Evolutionary conservation across 2,888 invertebrate species (phyloP), one percentile per base, ranked within the genome.

Genomic region (Flexamia atlantica): DNA sequence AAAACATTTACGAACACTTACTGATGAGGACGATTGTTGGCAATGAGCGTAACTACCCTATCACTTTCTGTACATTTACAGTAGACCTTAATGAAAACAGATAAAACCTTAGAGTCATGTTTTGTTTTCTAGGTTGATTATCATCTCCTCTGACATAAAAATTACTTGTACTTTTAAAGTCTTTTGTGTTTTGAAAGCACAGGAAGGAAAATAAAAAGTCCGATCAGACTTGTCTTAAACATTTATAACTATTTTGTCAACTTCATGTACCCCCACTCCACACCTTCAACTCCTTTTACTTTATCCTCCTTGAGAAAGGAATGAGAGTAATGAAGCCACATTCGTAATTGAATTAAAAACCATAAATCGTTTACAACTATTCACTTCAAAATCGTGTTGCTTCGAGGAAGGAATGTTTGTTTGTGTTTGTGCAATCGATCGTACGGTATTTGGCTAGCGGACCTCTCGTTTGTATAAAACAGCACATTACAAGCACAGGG

Each of bases 401-500:
- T 64, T 28, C 28, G 14, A 5, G 64, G 64, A 64, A 30, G 64
- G 64, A 64, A 64, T 64, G 64, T 64, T 64, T 64, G 64, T 64
- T 64, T 23, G 53, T 53, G 23, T 57, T 57, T 57, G 64, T 64
- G 30, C 64, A 28, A 30, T 57, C 9, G 14, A 28, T 57, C 57
- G n/a, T 64, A 64, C 64, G 4, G 36, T 50, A 76, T 76, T 76
- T 50, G 76, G 50, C 76, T 50, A 76, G 76, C 46, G 32, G 32
- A 40, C 23, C 25, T 25, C 64, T 42, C n/a, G 72, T 72, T 40
- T 40, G n/a, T 72, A 72, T 76, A 28, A 46, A 72, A 46, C 14
- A 28, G 76, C 28, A 76, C 46, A 5, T 25, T 53, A 28, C 30
- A 14, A 28, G 64, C 64, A 12, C 57, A 3, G 30, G 28, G 25